Base-by-base conservation (phyloP, 2,888 invertebrate species). In the Euspilapteryx auroguttella region DNA sequence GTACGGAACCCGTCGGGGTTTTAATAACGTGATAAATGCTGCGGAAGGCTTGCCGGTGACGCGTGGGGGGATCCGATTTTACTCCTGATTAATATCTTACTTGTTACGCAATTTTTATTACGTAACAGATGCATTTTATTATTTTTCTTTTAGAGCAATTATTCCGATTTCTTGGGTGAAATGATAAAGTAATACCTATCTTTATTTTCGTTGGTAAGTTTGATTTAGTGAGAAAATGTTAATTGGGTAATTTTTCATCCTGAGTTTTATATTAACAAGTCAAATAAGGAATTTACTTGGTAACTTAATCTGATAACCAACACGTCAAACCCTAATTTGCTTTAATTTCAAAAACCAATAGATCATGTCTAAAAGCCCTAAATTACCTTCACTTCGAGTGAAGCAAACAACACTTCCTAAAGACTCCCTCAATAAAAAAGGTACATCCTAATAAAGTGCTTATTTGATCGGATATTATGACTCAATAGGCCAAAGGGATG, bases 11-110 rank as follows among this genome's bases (percentile, higher is more conserved):
- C 65, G 53, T 53, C 49, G 52, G 54, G 23, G 61, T 65, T 63
- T 66, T 73, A 71, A 73, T 73, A 71, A 61, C 64, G 61, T 57
- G 73, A 69, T 69, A 71, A 73, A 73, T 66, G 73, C 71, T 51
- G 66, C 63, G 71, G 56, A 69, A 71, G 69, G 73, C 63, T 71
- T 68, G 69, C 50, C 58, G 53, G 40, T 71, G 71, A 71, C 69
- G 71, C 65, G 62, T 52, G 55, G 59, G 49, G 51, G 53, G 61
- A 62, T 59, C 49, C 27, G 29, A 21, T 29, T 20, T 21, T 12
- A 14, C 12, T 11, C 53, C 49, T 61, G 62, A 62, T 62, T 62
- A 61, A 62, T 62, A 56, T 49, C 47, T 51, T 49, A 51, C 56
- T 62, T 58, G 59, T 56, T 53, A 49, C 46, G 45, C 49, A 45